A percentile compares a stretch with the other conserved stretches of the same genome.
Conservation (phyloP, 2,113 vertebrate genomes). For the Himantopus leucocephalus region DNA sequence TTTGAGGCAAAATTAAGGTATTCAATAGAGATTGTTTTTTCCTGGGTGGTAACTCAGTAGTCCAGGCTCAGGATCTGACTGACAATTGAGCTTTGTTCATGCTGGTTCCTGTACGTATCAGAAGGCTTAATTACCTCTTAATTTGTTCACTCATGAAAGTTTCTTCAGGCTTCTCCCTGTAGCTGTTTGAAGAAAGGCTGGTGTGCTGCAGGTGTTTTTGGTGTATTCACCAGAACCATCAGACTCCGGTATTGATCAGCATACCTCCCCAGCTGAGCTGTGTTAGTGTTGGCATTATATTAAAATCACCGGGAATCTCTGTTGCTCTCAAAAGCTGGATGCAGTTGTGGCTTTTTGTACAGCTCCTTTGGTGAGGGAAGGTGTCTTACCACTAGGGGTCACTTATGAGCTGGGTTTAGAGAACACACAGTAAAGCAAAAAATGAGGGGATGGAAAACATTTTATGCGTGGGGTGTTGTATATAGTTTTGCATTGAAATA, state of each 20-base stretch:
- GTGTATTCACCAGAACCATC: neutral
- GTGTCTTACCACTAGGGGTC: slow-evolving; percentile 61
- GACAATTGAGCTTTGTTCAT: neutral
- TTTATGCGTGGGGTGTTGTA: neutral
- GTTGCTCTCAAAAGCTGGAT: neutral
- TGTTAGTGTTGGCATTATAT: rapidly evolving
- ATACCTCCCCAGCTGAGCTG: neutral
- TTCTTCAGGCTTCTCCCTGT: neutral
- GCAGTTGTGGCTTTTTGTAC: neutral
- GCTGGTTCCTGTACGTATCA: neutral
- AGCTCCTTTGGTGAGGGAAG: neutral
- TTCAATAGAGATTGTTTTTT: neutral
- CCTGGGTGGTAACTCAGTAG: neutral
- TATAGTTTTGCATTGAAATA: neutral
- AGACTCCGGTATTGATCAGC: neutral
- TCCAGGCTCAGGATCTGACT: neutral
- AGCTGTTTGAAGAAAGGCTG: neutral
- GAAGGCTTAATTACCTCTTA: neutral
- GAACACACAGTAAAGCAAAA: neutral
- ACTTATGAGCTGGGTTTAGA: slow-evolving; percentile 59
- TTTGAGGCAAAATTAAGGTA: neutral
- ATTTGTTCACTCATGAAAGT: neutral
- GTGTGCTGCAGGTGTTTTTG: neutral
- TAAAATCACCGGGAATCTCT: neutral
- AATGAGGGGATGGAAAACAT: neutral